These are phyloP conservation scores for Epinephelus awoara DNA, from an alignment of 2,797 vertebrate genomes.

Conservation along the genomic window DNA sequence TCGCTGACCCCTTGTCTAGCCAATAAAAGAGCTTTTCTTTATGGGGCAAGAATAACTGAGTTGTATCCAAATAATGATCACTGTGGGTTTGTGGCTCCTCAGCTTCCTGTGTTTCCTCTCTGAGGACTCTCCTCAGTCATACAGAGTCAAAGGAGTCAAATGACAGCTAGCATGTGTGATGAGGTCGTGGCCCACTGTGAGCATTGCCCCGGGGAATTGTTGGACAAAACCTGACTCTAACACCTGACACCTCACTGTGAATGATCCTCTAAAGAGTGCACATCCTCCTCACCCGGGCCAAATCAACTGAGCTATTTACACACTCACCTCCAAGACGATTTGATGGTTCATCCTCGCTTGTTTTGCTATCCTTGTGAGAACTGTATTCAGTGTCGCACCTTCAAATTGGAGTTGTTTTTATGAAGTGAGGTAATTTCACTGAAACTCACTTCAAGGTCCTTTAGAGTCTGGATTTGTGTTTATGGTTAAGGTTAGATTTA, in stretches of 20 bases:
- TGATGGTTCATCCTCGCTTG: neutral
- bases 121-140: constrained; percentile 9
- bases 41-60: constrained; percentile 3
- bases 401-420: neutral
- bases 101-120: constrained; percentile 34
- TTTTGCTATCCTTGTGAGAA: constrained; percentile 3
- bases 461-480: neutral
- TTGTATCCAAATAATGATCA: constrained; percentile 24
- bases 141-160: constrained; percentile 37
- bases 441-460: neutral
- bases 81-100: constrained; percentile 10
- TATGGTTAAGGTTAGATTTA: neutral
- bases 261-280: constrained; percentile 63
- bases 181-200: constrained; percentile 43
- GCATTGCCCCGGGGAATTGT: constrained; percentile 27
- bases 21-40: constrained; percentile 14
- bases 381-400: neutral
- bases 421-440: neutral
- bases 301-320: constrained; percentile 68
- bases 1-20: no score
- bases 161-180: constrained; percentile 42
- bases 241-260: constrained; percentile 75
- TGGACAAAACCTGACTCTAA: constrained; percentile 51
- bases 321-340: constrained; percentile 30
- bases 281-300: constrained; percentile 55